Evolutionary conservation across 2,113 vertebrate genomes (phyloP).

Genomic region (Nibea coibor): DNA sequence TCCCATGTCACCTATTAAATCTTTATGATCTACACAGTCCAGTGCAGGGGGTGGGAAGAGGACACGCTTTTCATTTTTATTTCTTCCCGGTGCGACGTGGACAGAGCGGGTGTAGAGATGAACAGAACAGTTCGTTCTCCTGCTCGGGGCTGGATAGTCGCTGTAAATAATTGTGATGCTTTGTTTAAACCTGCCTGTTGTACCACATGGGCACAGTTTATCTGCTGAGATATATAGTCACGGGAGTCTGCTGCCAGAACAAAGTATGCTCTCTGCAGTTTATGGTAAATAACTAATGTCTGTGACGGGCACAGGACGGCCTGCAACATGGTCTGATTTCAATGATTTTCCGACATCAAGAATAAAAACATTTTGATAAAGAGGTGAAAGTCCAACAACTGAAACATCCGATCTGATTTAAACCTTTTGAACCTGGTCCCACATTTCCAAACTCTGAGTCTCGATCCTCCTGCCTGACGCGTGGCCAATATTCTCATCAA

Average conservation of each 20-base stretch:
- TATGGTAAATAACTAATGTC: not conserved
- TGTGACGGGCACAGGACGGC: not conserved
- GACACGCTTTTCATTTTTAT: conserved; percentile 22
- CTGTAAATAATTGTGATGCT: conserved; percentile 30
- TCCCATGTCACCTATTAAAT: conserved; percentile 50
- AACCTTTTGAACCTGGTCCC: no score
- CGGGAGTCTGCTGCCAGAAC: not conserved
- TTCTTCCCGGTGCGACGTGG: conserved; percentile 10
- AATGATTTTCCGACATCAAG: no score
- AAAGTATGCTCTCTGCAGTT: not conserved
- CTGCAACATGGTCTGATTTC: no score
- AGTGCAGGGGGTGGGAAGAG: conserved; percentile 10
- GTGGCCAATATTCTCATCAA: no score
- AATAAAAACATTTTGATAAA: no score
- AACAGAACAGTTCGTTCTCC: conserved; percentile 1
- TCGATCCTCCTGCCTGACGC: no score
- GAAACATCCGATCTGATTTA: no score
- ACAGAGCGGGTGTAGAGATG: conserved; percentile 1
- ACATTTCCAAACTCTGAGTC: no score
- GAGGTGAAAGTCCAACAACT: no score
- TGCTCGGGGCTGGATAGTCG: not conserved
- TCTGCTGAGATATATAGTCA: not conserved
- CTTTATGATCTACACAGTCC: conserved; percentile 55
- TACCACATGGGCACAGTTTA: conserved; percentile 29
- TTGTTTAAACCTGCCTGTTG: conserved; percentile 17